Evolutionary conservation across 1,140 invertebrate genomes (phyloP), one percentile per base, ranked within the genome.

Genomic region (Papilio xuthus): DNA sequence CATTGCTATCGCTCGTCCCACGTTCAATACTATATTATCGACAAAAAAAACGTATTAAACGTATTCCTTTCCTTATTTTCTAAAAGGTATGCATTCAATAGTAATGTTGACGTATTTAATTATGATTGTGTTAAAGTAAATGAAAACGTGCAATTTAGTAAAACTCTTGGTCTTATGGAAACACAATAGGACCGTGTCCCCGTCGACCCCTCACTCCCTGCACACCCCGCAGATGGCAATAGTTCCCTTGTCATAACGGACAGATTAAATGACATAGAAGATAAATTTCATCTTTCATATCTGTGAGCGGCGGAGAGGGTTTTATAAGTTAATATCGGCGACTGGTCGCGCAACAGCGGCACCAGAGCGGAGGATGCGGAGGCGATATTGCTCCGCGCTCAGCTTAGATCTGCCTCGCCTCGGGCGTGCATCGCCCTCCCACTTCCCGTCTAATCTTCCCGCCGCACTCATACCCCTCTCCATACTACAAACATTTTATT

Each of bases 261-360:
- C 26, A 67, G 60, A 67, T 67, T 67, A 67, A 67, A 67, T 32
- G 60, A 67, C 60, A 67, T 67, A 67, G 60, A 67, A 67, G 60
- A 67, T 28, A 67, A 28, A 67, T 67, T 67, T 28, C 60, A 67
- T 67, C 60, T 67, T 67, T 67, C 12, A 67, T 67, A 67, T 67
- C 60, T 15, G 26, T 13, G 26, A 67, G 26, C 60, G 60, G 12
- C 60, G 60, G 60, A 28, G 60, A 67, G 23, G 60, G 60, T 67
- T 67, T 67, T 67, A 67, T 67, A 67, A 67, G 60, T 67, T 67
- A 67, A 67, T 67, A 67, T 67, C 60, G 26, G 60, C 26, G 20
- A 13, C 56, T 2, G 56, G 56, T 26, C 44, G 44, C 44, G 44
- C 44, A 10, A 10, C 44, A 2, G 56, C 56, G 20, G 56, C 23